phyloP scores from a whole-genome alignment of 1,140 invertebrate genomes.

The Conus ventricosus region DNA sequence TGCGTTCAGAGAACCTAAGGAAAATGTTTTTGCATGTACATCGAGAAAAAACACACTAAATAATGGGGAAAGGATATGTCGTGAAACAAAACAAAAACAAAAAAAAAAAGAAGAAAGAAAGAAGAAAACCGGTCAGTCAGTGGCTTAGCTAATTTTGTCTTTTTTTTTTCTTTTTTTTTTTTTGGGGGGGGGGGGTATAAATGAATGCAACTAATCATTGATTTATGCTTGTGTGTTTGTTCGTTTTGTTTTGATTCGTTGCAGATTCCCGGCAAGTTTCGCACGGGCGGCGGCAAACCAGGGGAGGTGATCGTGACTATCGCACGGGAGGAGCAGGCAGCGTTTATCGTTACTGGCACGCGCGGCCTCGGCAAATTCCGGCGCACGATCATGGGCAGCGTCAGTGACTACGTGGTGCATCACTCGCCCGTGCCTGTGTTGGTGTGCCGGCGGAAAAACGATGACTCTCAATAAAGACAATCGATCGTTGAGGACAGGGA shows the following conservation, averaged over 20 bases:
- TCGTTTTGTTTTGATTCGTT: not conserved
- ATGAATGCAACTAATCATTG: too few relatives aligned
- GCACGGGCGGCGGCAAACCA: conserved; percentile 56
- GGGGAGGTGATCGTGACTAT: conserved; percentile 58
- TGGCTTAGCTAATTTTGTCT: too few relatives aligned
- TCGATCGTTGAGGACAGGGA: not conserved
- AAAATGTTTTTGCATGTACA: too few relatives aligned
- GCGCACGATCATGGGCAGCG: conserved; percentile 62
- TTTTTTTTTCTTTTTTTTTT: too few relatives aligned
- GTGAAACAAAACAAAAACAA: too few relatives aligned
- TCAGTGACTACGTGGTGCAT: conserved; percentile 68
- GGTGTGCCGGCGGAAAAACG: conserved; percentile 21
- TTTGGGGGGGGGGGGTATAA: too few relatives aligned
- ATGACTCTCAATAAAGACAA: not conserved
- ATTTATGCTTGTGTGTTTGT: too few relatives aligned
- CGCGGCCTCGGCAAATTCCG: conserved; percentile 60
- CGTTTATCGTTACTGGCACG: conserved; percentile 61
- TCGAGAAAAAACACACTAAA: too few relatives aligned
- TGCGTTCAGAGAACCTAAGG: too few relatives aligned
- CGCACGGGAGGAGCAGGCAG: conserved; percentile 59
- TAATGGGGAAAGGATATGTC: too few relatives aligned
- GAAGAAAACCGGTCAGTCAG: too few relatives aligned
- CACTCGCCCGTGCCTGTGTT: conserved; percentile 59
- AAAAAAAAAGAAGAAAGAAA: too few relatives aligned
- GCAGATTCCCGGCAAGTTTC: conserved; percentile 59